These are phyloP conservation scores for Eulemur macaco DNA, from an alignment of 2,113 vertebrate species.

Conservation along the genomic window DNA sequence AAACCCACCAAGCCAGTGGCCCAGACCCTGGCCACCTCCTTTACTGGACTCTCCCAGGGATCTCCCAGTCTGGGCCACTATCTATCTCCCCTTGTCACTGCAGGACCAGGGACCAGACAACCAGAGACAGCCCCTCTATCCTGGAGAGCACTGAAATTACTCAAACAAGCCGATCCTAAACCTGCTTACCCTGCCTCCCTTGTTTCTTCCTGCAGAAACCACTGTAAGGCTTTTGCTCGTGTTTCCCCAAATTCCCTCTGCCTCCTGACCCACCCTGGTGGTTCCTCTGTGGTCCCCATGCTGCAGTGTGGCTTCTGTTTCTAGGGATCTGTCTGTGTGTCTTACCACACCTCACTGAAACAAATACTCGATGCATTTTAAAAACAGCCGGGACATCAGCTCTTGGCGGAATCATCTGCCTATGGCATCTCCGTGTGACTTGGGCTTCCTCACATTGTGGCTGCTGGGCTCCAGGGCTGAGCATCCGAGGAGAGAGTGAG, in stretches of 20 bases:
- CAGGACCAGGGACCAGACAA: neutral
- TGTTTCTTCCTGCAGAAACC: neutral
- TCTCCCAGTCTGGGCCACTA: neutral
- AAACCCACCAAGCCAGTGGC: neutral
- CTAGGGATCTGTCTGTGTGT: neutral
- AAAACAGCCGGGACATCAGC: neutral
- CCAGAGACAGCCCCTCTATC: neutral
- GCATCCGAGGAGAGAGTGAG: neutral
- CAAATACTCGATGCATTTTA: neutral
- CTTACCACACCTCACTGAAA: neutral
- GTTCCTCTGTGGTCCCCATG: neutral
- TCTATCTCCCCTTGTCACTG: neutral
- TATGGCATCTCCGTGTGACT: neutral
- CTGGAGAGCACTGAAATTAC: neutral
- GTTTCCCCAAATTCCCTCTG: neutral
- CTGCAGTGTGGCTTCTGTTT: neutral
- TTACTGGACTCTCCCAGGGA: neutral
- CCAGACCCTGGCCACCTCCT: neutral
- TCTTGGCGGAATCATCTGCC: neutral
- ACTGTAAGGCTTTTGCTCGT: neutral
- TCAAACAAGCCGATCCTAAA: neutral
- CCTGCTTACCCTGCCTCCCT: neutral
- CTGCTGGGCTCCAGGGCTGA: neutral
- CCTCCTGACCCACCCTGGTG: neutral
- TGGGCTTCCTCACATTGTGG: constrained; percentile 6